Evolutionary conservation across 2,797 vertebrate genomes (phyloP).

Genomic region (Sebastes variabilis): DNA sequence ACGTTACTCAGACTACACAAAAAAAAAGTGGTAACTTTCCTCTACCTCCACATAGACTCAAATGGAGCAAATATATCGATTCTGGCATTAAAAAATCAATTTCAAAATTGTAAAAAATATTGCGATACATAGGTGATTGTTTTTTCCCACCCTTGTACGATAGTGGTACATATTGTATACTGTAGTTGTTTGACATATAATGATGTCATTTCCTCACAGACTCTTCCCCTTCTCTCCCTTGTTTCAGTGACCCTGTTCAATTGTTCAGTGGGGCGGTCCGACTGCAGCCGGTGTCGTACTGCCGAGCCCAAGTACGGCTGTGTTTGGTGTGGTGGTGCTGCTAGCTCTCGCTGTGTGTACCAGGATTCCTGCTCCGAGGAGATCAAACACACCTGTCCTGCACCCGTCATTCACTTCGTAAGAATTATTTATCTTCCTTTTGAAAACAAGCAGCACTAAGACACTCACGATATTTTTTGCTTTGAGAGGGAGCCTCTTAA

Average conservation of each 20-base stretch:
- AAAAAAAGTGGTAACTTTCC: too few species aligned
- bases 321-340: constrained; percentile 89
- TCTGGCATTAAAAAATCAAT: too few species aligned
- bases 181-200: neutral
- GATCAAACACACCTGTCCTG: constrained; percentile 89
- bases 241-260: constrained; percentile 92
- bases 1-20: too few species aligned
- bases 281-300: constrained; percentile 95
- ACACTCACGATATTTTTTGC: neutral
- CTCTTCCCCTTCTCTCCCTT: neutral
- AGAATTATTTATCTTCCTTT: constrained; percentile 46
- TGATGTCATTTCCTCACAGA: neutral
- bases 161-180: too few species aligned
- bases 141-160: too few species aligned
- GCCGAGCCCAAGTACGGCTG: constrained; percentile 89
- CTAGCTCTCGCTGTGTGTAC: constrained; percentile 86
- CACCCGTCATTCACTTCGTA: constrained; percentile 92
- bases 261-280: constrained; percentile 93
- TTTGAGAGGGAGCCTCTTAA: neutral
- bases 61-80: too few species aligned
- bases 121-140: too few species aligned
- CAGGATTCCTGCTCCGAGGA: constrained; percentile 85
- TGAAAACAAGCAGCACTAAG: neutral
- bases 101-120: too few species aligned
- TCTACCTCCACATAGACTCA: too few species aligned